Evolutionary conservation across 2,113 vertebrate genomes (phyloP).

Genomic region (Melospiza georgiana): DNA sequence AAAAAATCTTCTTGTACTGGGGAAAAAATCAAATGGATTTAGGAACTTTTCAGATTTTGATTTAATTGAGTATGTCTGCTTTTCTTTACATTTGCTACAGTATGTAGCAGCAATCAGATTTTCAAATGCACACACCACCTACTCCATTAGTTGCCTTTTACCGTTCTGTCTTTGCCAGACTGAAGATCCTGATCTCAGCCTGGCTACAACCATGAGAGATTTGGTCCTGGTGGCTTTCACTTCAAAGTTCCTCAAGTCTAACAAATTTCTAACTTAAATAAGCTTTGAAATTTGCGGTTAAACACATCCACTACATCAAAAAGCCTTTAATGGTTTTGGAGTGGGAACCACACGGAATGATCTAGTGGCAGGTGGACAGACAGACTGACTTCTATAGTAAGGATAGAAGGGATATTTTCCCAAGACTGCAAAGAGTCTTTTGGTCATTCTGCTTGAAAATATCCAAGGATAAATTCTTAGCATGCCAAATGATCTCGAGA

Average conservation of each 20-base stretch:
- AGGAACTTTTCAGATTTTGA: background rate
- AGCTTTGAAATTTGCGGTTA: background rate
- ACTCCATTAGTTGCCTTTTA: background rate
- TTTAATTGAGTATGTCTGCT: background rate
- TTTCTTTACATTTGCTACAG: background rate
- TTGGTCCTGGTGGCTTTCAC: background rate
- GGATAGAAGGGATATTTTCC: background rate
- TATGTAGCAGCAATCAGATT: background rate
- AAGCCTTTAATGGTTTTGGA: background rate
- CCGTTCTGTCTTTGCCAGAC: background rate
- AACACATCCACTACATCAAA: background rate
- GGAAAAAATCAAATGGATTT: background rate
- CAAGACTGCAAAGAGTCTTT: background rate
- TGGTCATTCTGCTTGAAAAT: background rate
- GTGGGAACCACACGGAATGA: background rate
- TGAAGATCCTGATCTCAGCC: background rate
- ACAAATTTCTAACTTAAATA: background rate
- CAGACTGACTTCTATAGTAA: background rate
- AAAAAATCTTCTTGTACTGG: background rate
- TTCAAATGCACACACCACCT: background rate
- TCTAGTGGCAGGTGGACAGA: background rate
- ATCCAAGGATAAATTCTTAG: background rate
- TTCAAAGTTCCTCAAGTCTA: background rate
- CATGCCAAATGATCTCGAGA: background rate
- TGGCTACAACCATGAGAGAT: accelerated